A percentile compares a stretch with the other conserved stretches of the same genome.
phyloP scores from a whole-genome alignment of 2,888 invertebrate genomes.

The Gymnosoma rotundatum region DNA sequence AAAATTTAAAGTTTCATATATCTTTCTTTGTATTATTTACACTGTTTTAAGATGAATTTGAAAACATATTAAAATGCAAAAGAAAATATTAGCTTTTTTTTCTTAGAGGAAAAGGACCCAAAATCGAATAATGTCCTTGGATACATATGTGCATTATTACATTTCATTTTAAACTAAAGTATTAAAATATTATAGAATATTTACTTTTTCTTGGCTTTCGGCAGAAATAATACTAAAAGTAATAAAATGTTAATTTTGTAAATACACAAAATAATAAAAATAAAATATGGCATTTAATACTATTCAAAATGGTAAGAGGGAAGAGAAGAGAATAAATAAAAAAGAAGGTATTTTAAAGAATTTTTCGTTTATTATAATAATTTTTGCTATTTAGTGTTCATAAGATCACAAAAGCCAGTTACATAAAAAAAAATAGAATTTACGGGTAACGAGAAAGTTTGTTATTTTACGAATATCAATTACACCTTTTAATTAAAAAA shows the following conservation, averaged over 20 bases:
- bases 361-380: too few species aligned
- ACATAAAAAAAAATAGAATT: too few species aligned
- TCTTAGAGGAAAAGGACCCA: slow-evolving; percentile 9
- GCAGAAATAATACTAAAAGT: not conserved
- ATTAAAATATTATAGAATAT: slow-evolving; percentile 18
- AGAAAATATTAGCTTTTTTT: slow-evolving; percentile 62
- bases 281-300: too few species aligned
- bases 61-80: slow-evolving; percentile 68
- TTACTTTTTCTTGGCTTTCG: slow-evolving; percentile 10
- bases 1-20: slow-evolving; percentile 23
- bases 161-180: slow-evolving; percentile 11
- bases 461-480: too few species aligned
- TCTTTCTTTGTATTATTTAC: not conserved
- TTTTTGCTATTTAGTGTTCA: too few species aligned
- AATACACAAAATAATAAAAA: not conserved
- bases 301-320: too few species aligned
- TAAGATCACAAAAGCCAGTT: too few species aligned
- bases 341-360: too few species aligned
- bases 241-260: slow-evolving; percentile 51
- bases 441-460: too few species aligned
- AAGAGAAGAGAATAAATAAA: too few species aligned
- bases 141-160: slow-evolving; percentile 59
- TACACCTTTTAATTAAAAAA: too few species aligned
- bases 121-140: slow-evolving; percentile 44
- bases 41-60: slow-evolving; percentile 32